Evolutionary conservation across 2,888 invertebrate genomes (phyloP).

Genomic region (Shargacucullia verbasci): DNA sequence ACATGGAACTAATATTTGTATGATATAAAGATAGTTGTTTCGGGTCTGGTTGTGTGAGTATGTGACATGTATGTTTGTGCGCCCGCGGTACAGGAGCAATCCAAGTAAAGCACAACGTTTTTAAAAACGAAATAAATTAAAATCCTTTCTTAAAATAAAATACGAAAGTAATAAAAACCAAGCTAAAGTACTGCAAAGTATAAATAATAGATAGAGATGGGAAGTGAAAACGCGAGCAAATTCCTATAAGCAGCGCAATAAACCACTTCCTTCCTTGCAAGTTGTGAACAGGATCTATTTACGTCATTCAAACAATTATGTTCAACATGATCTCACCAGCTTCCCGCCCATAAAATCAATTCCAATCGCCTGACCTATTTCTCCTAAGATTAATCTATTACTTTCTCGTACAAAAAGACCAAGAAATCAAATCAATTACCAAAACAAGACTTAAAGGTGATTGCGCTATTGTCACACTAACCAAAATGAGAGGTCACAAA

Average conservation of each 20-base stretch:
- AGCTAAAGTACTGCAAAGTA: conserved; percentile 13
- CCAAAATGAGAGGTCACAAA: conserved; percentile 21
- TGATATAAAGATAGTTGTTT: no score
- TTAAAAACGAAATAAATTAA: no score
- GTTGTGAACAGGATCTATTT: conserved; percentile 36
- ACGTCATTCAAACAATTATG: conserved; percentile 48
- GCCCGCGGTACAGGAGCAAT: no score
- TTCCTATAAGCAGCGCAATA: conserved; percentile 47
- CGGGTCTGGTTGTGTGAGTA: no score
- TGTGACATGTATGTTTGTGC: no score
- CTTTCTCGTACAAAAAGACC: conserved; percentile 14
- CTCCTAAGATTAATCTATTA: conserved; percentile 29
- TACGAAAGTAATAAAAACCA: no score
- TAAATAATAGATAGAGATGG: conserved; percentile 39
- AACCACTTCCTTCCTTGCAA: conserved; percentile 41
- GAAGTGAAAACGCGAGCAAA: conserved; percentile 44
- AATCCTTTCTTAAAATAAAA: no score
- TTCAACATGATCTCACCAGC: conserved; percentile 38
- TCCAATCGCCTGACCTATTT: conserved; percentile 36
- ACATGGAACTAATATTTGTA: no score
- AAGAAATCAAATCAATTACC: conserved; percentile 28
- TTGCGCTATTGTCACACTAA: conserved; percentile 37
- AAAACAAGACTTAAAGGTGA: conserved; percentile 3
- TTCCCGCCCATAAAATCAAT: conserved; percentile 39
- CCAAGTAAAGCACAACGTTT: no score